These are phyloP conservation scores for Lordiphosa collinella DNA, from an alignment of 1,140 invertebrate genomes.

Conservation along the genomic window DNA sequence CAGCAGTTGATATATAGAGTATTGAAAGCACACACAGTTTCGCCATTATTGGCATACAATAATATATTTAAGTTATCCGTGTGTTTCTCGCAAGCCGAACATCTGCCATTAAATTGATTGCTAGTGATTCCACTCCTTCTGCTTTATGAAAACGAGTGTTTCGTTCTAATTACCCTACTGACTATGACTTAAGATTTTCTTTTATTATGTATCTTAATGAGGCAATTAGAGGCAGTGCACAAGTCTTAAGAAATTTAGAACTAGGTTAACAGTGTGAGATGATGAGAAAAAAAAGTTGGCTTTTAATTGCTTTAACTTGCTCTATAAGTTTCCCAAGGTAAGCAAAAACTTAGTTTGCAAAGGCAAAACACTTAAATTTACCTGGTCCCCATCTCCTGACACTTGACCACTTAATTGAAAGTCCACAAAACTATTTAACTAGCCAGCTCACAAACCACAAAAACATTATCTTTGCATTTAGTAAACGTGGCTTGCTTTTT, in stretches of 20 bases:
- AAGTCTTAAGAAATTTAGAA: conserved; percentile 17
- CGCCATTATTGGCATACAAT: too few species aligned
- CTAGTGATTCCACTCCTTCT: conserved; percentile 25
- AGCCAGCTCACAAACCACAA: background rate
- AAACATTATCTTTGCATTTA: conserved; percentile 13
- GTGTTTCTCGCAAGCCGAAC: too few species aligned
- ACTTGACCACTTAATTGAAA: conserved; percentile 4
- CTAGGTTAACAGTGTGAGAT: background rate
- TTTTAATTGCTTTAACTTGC: background rate
- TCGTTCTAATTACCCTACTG: conserved; percentile 55
- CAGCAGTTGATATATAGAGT: too few species aligned
- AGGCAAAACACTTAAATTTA: background rate
- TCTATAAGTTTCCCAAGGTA: background rate
- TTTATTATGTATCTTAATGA: conserved; percentile 31
- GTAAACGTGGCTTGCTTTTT: conserved; percentile 10
- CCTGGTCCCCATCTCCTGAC: background rate
- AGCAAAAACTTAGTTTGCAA: background rate
- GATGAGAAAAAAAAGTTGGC: background rate
- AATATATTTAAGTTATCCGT: too few species aligned
- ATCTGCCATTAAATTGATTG: background rate
- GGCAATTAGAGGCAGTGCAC: conserved; percentile 47
- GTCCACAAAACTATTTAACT: background rate
- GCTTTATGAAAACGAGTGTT: conserved; percentile 38
- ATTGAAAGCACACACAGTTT: too few species aligned
- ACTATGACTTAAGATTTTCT: conserved; percentile 17